Percentiles rank a stretch among this genome's conserved stretches.
Evolutionary conservation across 2,888 invertebrate genomes (phyloP).

Genomic region (Tolmerus cingulatus): DNA sequence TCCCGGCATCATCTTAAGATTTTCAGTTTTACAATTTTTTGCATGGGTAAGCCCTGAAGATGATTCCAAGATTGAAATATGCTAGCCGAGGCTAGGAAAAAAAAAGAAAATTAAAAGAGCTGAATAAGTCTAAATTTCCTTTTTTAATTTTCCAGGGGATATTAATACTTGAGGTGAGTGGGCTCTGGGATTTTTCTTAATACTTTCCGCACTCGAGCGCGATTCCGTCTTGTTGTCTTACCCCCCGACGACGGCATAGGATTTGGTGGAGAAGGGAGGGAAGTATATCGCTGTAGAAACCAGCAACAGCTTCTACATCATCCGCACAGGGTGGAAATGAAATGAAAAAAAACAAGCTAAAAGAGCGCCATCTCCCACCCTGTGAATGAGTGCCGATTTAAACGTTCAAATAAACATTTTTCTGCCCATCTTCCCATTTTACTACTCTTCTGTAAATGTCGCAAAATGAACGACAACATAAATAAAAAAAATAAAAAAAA

Average conservation of each 20-base stretch:
- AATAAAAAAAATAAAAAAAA: neutral
- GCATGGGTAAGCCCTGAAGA: neutral
- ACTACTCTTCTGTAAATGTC: constrained; percentile 18
- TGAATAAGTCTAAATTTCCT: constrained; percentile 18
- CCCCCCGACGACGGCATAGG: neutral
- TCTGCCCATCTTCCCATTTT: constrained; percentile 28
- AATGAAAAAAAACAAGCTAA: neutral
- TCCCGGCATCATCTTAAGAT: constrained; percentile 10
- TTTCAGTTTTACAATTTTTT: neutral
- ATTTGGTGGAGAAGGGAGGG: neutral
- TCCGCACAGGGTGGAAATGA: neutral
- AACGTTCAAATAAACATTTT: constrained; percentile 38
- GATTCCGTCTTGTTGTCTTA: constrained; percentile 1
- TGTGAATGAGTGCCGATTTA: constrained; percentile 29
- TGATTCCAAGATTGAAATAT: constrained; percentile 21
- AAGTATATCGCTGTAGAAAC: neutral
- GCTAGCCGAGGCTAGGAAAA: neutral
- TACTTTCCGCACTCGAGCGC: neutral
- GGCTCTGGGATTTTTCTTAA: constrained; percentile 15
- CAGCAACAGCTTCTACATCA: neutral
- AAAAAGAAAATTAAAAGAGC: neutral
- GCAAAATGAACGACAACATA: neutral
- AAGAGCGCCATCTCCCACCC: neutral
- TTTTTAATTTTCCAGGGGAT: constrained; percentile 8
- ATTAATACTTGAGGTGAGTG: constrained; percentile 13